Conservation (phyloP, 2,113 vertebrate species). For the Oncorhynchus mykiss region DNA sequence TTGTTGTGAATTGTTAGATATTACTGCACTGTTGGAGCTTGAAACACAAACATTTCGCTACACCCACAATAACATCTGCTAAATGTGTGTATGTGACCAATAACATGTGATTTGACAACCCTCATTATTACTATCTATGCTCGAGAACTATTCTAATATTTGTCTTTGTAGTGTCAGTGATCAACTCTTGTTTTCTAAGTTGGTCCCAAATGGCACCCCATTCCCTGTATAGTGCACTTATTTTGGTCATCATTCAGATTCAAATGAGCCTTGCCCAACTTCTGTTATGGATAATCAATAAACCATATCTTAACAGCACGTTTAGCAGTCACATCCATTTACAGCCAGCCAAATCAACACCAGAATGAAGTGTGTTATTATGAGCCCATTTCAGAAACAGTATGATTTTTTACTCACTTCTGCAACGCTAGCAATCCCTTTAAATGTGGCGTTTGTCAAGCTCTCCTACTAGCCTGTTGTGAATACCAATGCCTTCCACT, state of each 20-base stretch:
- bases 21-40: no score
- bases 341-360: constrained; percentile 15
- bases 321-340: constrained; percentile 4
- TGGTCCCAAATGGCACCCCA: not conserved
- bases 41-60: no score
- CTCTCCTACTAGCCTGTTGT: not conserved
- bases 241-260: constrained; percentile 29
- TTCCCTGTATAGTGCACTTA: not conserved
- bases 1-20: no score
- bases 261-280: constrained; percentile 40
- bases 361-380: not conserved
- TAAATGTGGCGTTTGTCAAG: not conserved
- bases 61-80: no score
- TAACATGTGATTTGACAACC: no score
- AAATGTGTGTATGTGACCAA: no score
- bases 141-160: not conserved
- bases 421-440: not conserved
- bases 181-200: constrained; percentile 1
- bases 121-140: not conserved
- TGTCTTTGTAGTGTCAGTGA: not conserved
- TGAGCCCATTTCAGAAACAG: not conserved
- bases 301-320: constrained; percentile 3
- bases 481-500: no score
- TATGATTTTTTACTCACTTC: not conserved
- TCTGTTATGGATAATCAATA: constrained; percentile 29